A percentile compares a stretch with the other conserved stretches of the same genome.
These are phyloP conservation scores for Phalacrocorax carbo DNA, from an alignment of 2,113 vertebrate genomes.

Conservation along the genomic window DNA sequence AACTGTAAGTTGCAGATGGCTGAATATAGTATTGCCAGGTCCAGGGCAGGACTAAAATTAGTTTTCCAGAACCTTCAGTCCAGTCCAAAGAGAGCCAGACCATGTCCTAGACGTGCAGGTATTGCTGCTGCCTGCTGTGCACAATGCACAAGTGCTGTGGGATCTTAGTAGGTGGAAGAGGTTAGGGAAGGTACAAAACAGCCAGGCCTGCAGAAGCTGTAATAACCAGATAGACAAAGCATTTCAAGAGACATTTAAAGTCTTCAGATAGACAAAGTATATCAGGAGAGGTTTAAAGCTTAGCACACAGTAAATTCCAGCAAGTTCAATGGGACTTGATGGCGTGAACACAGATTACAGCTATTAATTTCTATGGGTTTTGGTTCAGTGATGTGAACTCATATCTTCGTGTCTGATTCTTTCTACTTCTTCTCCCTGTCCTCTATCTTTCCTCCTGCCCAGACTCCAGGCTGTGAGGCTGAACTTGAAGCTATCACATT, in stretches of 20 bases:
- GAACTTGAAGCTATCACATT: background rate
- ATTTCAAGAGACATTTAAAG: background rate
- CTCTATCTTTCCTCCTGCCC: background rate
- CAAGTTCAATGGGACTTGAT: background rate
- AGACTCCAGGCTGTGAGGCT: background rate
- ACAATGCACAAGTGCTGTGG: background rate
- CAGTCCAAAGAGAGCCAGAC: background rate
- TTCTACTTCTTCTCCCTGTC: background rate
- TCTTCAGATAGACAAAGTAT: background rate
- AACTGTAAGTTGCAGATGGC: slow-evolving; percentile 31
- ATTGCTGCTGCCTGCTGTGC: background rate
- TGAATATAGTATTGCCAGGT: background rate
- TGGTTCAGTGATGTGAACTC: background rate
- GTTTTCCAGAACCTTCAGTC: slow-evolving; percentile 25
- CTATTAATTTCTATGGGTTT: background rate
- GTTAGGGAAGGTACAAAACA: background rate
- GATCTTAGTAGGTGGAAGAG: background rate
- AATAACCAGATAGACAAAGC: background rate
- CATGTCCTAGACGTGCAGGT: background rate
- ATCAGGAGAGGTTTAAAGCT: background rate
- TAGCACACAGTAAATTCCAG: background rate
- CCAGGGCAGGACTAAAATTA: background rate
- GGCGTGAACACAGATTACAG: background rate
- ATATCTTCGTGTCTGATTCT: background rate
- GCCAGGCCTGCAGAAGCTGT: background rate